Evolutionary conservation across 2,113 vertebrate species (phyloP).

Genomic region (Misgurnus mizolepis): DNA sequence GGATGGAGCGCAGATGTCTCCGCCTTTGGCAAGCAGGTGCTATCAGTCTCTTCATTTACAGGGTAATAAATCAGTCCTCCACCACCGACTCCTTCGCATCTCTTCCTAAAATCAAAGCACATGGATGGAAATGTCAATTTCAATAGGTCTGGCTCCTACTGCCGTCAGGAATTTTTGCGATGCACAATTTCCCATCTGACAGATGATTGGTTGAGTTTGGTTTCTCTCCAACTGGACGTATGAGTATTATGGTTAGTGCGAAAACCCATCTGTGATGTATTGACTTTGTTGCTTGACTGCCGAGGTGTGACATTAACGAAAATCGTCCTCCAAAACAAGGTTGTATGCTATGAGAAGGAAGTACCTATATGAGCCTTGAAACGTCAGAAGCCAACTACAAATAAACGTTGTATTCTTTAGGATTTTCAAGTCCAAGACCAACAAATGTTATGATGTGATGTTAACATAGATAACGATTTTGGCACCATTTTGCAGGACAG

Average conservation of each 20-base stretch:
- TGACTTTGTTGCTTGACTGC: not conserved
- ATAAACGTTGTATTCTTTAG: not conserved
- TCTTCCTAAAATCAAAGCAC: not conserved
- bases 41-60: constrained; percentile 26
- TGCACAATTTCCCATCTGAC: not conserved
- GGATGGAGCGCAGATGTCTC: constrained; percentile 2
- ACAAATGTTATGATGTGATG: not conserved
- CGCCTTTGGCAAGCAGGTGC: not conserved
- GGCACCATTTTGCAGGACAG: not conserved
- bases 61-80: constrained; percentile 35
- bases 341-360: not conserved
- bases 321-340: not conserved
- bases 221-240: not conserved
- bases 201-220: not conserved
- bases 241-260: not conserved
- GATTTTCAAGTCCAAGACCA: not conserved
- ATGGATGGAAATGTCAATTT: constrained; percentile 5
- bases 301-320: not conserved
- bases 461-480: not conserved
- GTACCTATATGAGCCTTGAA: not conserved
- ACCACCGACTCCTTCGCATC: not conserved
- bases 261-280: not conserved
- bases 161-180: constrained; percentile 2
- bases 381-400: not conserved
- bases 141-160: not conserved